phyloP scores from a whole-genome alignment of 2,113 vertebrate genomes.

The Uropsilus gracilis region DNA sequence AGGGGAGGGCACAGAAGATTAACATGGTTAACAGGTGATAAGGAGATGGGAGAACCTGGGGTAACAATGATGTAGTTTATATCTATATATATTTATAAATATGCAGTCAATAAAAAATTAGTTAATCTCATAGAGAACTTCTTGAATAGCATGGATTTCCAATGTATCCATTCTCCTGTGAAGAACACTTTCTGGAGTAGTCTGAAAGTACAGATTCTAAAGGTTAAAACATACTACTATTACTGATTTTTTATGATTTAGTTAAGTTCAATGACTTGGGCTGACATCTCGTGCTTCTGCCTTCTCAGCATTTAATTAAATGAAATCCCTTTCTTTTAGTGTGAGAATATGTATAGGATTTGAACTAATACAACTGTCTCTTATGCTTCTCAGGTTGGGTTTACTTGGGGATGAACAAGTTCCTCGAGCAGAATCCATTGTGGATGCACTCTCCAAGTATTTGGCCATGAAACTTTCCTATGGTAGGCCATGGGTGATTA shows the following conservation, averaged over 20 bases:
- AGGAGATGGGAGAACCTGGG: no score
- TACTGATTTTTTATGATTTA: background rate
- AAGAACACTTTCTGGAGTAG: background rate
- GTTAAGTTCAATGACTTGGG: background rate
- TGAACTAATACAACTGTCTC: background rate
- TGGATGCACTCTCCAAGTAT: constrained; percentile 93
- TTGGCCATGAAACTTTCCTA: constrained; percentile 93
- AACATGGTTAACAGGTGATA: no score
- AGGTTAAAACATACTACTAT: background rate
- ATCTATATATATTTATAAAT: no score
- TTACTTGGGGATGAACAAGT: constrained; percentile 92
- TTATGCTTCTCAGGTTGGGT: constrained; percentile 89
- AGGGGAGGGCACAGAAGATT: no score
- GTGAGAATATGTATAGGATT: background rate
- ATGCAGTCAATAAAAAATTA: no score
- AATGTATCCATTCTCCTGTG: background rate
- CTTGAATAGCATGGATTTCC: background rate
- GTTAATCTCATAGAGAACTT: background rate
- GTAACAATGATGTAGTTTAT: no score
- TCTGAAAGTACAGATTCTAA: background rate
- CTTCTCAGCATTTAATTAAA: background rate
- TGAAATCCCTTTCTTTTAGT: background rate
- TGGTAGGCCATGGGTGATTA: constrained; percentile 84
- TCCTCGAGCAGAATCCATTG: constrained; percentile 89
- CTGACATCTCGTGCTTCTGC: background rate